Base-by-base conservation (phyloP, 2,797 vertebrate species). In the Clarias fuscus region DNA sequence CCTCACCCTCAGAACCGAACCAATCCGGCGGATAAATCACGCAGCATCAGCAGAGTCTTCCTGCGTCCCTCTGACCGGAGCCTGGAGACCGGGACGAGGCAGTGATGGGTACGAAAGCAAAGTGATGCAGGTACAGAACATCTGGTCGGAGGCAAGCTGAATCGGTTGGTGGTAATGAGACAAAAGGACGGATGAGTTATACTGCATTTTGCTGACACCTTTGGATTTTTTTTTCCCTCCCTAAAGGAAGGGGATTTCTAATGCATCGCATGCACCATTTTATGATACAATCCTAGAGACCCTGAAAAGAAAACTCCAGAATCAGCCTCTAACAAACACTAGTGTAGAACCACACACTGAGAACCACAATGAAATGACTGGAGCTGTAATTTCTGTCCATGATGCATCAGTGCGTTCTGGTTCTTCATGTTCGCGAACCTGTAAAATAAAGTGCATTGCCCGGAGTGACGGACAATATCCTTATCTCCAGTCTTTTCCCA, bases 101-200 rank as follows among this genome's bases (percentile, higher is more conserved):
- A 37, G 59, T 80, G 71, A 80, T 70, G 80, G 77, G 85, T 70
- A 67, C 22, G 77, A 71, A 65, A 53, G 85, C 75, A 71, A 65
- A 86, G 84, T n/a, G 33, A 70, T 43, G 79, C 7, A 53, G 84
- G 87, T 85, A 83, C 81, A 79, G 76, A 89, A 90, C 89, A 90
- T 92, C 89, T 88, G 86, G 90, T 59, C 87, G 89, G 73, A 85
- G 92, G 92, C 90, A 89, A 93, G 94, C 93, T 92, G 93, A 93
- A 93, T 89, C 75, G 90, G 91, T 72, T 85, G 90, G 92, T 91
- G 83, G 87, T 93, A 94, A 94, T 93, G 91, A 94, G 92, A 92
- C 82, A 89, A 89, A 89, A 88, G 89, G 87, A 92, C 88, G 65
- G 37, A 67, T 27, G 22, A 81, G 79, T 89, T 91, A 91, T 88